phyloP scores from a whole-genome alignment of 1,140 invertebrate species.

The Ceratina calcarata region DNA sequence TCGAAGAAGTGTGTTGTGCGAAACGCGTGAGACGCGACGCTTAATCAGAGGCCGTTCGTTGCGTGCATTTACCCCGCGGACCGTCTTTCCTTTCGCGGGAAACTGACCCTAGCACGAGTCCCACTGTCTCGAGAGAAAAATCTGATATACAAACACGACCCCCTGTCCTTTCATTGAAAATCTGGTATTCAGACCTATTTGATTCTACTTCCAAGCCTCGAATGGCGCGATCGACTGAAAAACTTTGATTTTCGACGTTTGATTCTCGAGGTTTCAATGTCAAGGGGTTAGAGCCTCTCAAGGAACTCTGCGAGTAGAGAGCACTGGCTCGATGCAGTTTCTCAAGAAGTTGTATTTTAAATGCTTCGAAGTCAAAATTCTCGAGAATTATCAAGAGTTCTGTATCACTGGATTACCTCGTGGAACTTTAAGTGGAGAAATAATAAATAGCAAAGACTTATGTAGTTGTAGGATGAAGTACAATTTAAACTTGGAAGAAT shows the following conservation, averaged over 20 bases:
- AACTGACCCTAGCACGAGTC: conserved; percentile 21
- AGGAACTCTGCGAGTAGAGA: neutral
- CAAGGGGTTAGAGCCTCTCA: neutral
- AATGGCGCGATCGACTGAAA: neutral
- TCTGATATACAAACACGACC: neutral
- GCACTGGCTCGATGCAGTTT: neutral
- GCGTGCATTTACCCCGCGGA: conserved; percentile 52
- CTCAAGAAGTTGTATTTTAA: neutral
- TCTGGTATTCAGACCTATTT: neutral
- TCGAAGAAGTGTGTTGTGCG: conserved; percentile 26
- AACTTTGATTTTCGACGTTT: neutral
- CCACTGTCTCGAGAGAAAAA: neutral
- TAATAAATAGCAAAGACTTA: neutral
- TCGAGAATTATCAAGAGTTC: neutral
- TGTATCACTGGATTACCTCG: neutral
- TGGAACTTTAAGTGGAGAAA: neutral
- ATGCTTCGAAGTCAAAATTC: neutral
- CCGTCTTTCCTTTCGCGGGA: conserved; percentile 6
- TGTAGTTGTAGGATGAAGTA: too few relatives aligned
- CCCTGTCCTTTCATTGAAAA: neutral
- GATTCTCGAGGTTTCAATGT: neutral
- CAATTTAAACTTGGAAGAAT: too few relatives aligned
- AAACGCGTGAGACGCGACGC: conserved; percentile 26
- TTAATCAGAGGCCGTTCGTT: conserved; percentile 48
- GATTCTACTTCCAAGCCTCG: neutral